These are phyloP conservation scores for Zelleria hepariella DNA, from an alignment of 2,888 invertebrate genomes.

Conservation along the genomic window DNA sequence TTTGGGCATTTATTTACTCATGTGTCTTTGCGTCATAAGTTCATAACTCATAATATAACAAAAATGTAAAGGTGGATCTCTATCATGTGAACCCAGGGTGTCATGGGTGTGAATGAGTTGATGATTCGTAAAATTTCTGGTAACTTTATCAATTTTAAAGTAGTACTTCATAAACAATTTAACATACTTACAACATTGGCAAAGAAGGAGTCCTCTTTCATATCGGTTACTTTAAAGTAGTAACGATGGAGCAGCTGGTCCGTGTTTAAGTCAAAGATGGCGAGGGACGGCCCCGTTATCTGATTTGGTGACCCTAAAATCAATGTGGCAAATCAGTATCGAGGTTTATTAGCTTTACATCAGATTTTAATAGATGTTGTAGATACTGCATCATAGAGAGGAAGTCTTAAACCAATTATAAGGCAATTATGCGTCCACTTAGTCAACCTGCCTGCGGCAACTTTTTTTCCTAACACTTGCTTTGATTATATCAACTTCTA, in stretches of 20 bases:
- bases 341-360: neutral
- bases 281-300: conserved; percentile 75
- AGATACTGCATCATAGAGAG: neutral
- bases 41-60: too few relatives aligned
- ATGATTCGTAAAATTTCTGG: too few relatives aligned
- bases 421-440: neutral
- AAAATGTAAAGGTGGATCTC: too few relatives aligned
- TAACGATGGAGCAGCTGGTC: conserved; percentile 79
- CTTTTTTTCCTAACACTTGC: neutral
- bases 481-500: neutral
- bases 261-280: conserved; percentile 82
- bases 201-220: conserved; percentile 83
- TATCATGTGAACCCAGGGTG: too few relatives aligned
- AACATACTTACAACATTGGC: conserved; percentile 80
- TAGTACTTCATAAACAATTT: neutral
- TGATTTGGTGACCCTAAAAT: conserved; percentile 59
- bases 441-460: neutral
- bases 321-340: too few relatives aligned
- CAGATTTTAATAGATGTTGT: neutral
- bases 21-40: too few relatives aligned
- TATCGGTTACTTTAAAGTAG: conserved; percentile 75
- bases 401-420: neutral
- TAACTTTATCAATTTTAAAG: too few relatives aligned
- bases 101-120: too few relatives aligned
- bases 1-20: too few relatives aligned